Conservation (phyloP, 2,113 vertebrate genomes). For the Xerus inauris region DNA sequence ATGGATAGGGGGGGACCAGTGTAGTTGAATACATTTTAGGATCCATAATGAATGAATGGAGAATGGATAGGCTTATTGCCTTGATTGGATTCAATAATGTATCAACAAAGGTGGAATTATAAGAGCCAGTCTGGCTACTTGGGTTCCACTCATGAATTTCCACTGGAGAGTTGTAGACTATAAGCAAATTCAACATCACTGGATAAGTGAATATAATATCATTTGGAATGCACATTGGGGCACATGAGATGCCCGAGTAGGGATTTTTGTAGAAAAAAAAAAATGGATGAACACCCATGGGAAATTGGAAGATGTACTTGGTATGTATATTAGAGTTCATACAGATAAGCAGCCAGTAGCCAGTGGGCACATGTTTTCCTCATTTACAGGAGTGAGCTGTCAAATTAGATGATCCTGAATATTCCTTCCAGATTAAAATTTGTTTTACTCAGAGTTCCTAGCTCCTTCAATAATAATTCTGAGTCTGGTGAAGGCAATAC, state of each 20-base stretch:
- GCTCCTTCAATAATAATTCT: no score
- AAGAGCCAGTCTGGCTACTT: not conserved
- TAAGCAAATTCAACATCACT: not conserved
- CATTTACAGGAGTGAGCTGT: no score
- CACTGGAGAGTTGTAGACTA: no score
- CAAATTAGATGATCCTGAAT: no score
- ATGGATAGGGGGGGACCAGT: not conserved
- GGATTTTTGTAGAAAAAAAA: not conserved
- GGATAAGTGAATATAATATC: not conserved
- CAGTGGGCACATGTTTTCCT: no score
- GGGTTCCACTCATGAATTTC: not conserved
- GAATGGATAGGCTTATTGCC: not conserved
- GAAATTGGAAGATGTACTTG: no score
- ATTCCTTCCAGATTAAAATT: no score
- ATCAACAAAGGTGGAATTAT: not conserved
- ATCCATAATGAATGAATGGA: not conserved
- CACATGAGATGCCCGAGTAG: not conserved
- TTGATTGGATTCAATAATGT: not conserved
- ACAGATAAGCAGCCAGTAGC: no score
- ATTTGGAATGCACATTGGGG: not conserved
- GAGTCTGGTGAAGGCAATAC: no score
- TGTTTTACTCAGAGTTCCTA: no score
- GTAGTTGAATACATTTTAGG: not conserved
- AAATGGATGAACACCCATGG: no score
- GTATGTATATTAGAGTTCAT: no score